Evolutionary conservation across 2,888 invertebrate species (phyloP), one percentile per base, ranked within the genome.

Genomic region (Archips crataeganus): DNA sequence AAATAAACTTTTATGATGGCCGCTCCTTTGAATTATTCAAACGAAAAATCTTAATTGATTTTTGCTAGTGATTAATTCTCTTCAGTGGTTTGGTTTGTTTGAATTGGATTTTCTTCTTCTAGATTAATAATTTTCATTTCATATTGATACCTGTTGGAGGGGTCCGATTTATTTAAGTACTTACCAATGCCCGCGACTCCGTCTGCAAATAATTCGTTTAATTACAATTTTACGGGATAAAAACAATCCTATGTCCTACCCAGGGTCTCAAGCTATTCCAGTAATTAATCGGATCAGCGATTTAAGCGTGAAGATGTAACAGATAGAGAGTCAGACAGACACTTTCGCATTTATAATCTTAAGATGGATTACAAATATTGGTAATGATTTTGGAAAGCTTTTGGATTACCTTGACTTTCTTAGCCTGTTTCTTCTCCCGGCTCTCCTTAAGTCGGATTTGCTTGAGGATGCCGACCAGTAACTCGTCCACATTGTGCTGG

Each of bases 401-500:
- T 42, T 51, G 5, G 5, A 45, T 76, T 77, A 91, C 91, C 88
- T 88, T 85, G 61, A 86, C 86, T 75, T 93, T 93, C 81, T 93
- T 94, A 0, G 93, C 93, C n/a, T 96, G 95, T 86, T 97, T 97
- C 91, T 97, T 97, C 80, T 97, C 97, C 36, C 97, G 94, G 71
- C 94, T 96, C 85, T 97, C 97, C 77, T 97, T 96, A 69, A 98
- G 93, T 2, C 97, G 95, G 84, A 98, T 97, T 94, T 99, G 98
- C 87, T 98, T 98, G 62, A 99, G 95, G 79, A 98, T 97, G 2
- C 99, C 99, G 0, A 99, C 98, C 59, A 99, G 95, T 34, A 99
- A 96, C 87, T 99, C 99, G 90, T 99, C 99, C 32, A 99, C 98
- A 86, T 99, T 98, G 94, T 99, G 98, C 89, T 99, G 98, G 82